Conservation (phyloP, 2,888 invertebrate species). For the Eupithecia pulchellata region DNA sequence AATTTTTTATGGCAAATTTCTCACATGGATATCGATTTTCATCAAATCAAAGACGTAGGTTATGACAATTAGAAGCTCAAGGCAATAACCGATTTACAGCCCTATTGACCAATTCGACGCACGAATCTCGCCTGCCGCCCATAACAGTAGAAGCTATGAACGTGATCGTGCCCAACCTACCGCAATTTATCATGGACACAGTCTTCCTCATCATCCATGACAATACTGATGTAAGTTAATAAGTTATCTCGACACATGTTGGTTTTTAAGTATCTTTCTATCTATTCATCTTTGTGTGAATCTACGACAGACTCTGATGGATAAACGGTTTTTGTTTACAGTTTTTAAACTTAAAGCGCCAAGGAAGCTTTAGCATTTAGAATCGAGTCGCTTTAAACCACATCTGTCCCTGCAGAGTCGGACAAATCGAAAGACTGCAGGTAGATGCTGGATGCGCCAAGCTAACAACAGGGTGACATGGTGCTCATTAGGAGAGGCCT, state of each 20-base stretch:
- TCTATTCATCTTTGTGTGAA: no score
- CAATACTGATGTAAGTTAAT: constrained; percentile 64
- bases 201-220: constrained; percentile 59
- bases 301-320: no score
- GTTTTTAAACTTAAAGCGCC: neutral
- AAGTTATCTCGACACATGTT: neutral
- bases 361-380: neutral
- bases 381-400: neutral
- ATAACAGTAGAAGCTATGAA: constrained; percentile 54
- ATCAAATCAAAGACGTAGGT: no score
- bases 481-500: no score
- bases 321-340: neutral
- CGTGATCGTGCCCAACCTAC: constrained; percentile 60
- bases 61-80: no score
- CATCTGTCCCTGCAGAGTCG: neutral
- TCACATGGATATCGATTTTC: no score
- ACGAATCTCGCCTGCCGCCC: constrained; percentile 56
- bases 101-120: constrained; percentile 51
- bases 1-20: no score
- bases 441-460: no score
- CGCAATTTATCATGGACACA: constrained; percentile 62
- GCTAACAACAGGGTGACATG: no score
- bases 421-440: neutral
- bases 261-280: no score
- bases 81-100: no score